Base-by-base conservation (phyloP, 1,140 invertebrate genomes). In the Dendrolimus punctatus region DNA sequence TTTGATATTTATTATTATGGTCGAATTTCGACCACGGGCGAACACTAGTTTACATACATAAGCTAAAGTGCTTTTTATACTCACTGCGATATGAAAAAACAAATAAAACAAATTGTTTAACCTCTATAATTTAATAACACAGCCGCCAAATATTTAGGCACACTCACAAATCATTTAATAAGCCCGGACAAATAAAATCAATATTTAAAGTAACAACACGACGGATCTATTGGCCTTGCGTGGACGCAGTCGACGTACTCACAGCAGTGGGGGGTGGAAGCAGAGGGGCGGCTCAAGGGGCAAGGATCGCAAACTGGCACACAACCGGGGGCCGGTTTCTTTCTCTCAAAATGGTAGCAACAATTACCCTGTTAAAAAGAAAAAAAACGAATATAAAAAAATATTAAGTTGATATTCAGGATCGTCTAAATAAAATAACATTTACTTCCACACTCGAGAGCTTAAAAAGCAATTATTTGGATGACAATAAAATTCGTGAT, bases 341-440 rank as follows among this genome's bases (percentile, higher is more conserved):
- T 67, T 62, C 66, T 72, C 56, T 78, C 68, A 46, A 71, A 75
- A 57, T 80, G 67, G 59, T 59, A 74, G 66, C 75, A 76, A 74
- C 67, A 74, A 49, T 78, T 80, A 60, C 74, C 73, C 74, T 76
- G 65, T 52, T 45, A 39, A 62, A 56, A 66, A 48, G 39, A 55
- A 63, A 58, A 47, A 53, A 64, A 57, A 52, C 50, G 6, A 49
- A 59, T 38, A 62, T 48, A 55, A 36, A 49, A 10, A 44, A 53
- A 53, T 42, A 23, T 57, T 54, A 53, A 55, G 39, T 39, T 54
- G 43, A 59, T 52, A 7, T 23, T 23, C 23, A 3, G 1, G 23
- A 23, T 23, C 23, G 3, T 23, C 23, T 23, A 23, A 23, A 23
- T 23, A n/a, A n/a, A n/a, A 23, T 23, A 23, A 23, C 3, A 23